Evolutionary conservation across 2,888 invertebrate genomes (phyloP).

Genomic region (Cryptocephalus moraei): DNA sequence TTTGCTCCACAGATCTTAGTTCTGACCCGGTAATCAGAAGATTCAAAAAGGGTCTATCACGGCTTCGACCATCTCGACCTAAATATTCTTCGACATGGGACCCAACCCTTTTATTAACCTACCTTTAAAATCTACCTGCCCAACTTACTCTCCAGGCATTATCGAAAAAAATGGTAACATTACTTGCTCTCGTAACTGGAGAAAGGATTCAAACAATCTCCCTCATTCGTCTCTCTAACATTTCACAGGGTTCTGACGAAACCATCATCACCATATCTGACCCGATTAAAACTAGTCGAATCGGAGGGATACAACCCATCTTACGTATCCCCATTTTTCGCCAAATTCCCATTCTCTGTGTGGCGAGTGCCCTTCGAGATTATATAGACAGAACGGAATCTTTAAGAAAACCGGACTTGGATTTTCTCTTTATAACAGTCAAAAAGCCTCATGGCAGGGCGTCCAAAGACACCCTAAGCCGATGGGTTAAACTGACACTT

Average conservation of each 20-base stretch:
- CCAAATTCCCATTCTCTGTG: neutral
- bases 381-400: neutral
- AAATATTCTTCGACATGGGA: neutral
- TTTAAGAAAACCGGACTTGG: neutral
- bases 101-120: neutral
- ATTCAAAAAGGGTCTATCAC: neutral
- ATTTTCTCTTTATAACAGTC: neutral
- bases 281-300: neutral
- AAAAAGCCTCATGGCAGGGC: neutral
- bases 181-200: neutral
- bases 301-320: neutral
- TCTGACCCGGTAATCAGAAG: neutral
- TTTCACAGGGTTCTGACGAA: neutral
- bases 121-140: neutral
- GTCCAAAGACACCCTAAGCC: slow-evolving; percentile 5
- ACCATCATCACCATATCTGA: neutral
- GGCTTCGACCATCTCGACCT: neutral
- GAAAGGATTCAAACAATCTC: slow-evolving; percentile 1
- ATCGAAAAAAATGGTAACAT: neutral
- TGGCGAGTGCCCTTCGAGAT: neutral
- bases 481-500: slow-evolving; percentile 5
- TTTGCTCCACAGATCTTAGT: neutral
- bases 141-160: neutral
- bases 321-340: neutral
- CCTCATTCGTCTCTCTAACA: neutral